Conservation (phyloP, 2,113 vertebrate species). For the Equus quagga region DNA sequence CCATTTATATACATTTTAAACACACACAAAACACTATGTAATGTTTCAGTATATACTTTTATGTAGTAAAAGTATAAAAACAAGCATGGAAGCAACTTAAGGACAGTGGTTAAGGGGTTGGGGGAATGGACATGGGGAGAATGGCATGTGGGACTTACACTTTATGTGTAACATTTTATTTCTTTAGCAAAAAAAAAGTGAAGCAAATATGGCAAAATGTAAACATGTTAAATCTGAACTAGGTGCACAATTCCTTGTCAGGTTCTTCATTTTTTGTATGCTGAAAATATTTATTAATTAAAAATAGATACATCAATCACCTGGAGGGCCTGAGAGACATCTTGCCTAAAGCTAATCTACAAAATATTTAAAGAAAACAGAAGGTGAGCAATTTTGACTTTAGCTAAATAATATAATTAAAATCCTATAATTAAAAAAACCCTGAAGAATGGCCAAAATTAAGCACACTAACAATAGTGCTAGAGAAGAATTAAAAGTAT, state of each 20-base stretch:
- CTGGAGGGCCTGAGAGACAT: background rate
- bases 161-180: background rate
- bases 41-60: background rate
- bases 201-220: background rate
- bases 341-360: background rate
- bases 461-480: background rate
- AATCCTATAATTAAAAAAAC: background rate
- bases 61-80: background rate
- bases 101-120: background rate
- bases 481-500: background rate
- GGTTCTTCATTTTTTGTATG: background rate
- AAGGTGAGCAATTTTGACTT: background rate
- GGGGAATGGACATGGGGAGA: background rate
- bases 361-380: background rate
- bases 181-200: background rate
- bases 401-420: background rate
- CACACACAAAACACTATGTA: background rate
- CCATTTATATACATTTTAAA: background rate
- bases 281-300: background rate
- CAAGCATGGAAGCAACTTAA: background rate
- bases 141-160: background rate
- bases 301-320: background rate
- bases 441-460: background rate
- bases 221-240: background rate
- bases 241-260: background rate